A percentile compares a stretch with the other conserved stretches of the same genome.
phyloP scores from a whole-genome alignment of 2,888 invertebrate species.

The Gonocerus acuteangulatus region DNA sequence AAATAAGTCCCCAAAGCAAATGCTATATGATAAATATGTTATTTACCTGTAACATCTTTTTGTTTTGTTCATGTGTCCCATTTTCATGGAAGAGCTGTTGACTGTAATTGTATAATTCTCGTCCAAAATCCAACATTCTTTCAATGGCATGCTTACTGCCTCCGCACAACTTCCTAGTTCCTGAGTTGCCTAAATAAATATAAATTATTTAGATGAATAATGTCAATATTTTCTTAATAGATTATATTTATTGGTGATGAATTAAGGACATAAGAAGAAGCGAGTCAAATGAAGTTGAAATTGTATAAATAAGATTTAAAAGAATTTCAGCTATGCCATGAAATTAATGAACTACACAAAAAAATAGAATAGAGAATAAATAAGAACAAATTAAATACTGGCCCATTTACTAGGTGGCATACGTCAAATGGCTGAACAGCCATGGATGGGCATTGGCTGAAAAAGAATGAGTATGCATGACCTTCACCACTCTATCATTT shows the following conservation, averaged over 20 bases:
- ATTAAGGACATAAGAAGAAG: background rate
- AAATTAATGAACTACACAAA: too few species aligned
- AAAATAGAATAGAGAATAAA: too few species aligned
- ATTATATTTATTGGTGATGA: too few species aligned
- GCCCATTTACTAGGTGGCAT: too few species aligned
- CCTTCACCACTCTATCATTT: too few species aligned
- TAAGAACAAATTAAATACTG: too few species aligned
- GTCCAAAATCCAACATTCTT: conserved; percentile 88
- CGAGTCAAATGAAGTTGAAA: background rate
- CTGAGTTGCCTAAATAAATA: conserved; percentile 7
- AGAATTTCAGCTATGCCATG: too few species aligned
- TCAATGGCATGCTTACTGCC: conserved; percentile 77
- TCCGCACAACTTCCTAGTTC: conserved; percentile 51
- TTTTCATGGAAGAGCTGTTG: conserved; percentile 72
- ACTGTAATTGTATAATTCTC: conserved; percentile 87
- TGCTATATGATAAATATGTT: background rate
- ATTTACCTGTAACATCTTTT: conserved; percentile 82
- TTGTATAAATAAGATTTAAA: background rate
- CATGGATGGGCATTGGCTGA: too few species aligned
- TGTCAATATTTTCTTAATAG: background rate
- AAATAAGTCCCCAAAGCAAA: too few species aligned
- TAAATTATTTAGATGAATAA: background rate
- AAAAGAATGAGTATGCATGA: too few species aligned
- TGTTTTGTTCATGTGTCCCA: conserved; percentile 70
- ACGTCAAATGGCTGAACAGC: too few species aligned